Percentiles rank a stretch among this genome's conserved stretches.
These are phyloP conservation scores for Tipula vernalis DNA, from an alignment of 2,888 invertebrate species.

Conservation along the genomic window DNA sequence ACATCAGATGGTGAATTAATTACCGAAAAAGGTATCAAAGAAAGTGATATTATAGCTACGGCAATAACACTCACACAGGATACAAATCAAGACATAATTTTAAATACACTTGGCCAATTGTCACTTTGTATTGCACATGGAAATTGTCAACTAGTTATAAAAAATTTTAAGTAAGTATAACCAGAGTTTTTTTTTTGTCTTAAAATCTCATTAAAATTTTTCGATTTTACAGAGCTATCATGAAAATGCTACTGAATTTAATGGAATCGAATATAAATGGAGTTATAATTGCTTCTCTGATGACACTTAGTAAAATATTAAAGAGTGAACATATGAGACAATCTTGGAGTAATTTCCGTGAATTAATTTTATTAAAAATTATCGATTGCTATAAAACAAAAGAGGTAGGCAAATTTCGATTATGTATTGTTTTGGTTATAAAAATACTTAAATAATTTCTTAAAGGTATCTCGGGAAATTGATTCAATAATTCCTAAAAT, in stretches of 20 bases:
- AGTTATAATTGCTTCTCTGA: constrained; percentile 63
- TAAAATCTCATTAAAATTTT: neutral
- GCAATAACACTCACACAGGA: constrained; percentile 31
- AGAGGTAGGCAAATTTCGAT: constrained; percentile 35
- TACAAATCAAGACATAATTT: constrained; percentile 27
- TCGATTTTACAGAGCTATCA: constrained; percentile 41
- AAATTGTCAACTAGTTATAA: constrained; percentile 38
- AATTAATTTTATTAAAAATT: constrained; percentile 79
- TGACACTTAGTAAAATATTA: constrained; percentile 74
- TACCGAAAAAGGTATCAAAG: constrained; percentile 37
- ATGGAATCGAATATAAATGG: constrained; percentile 42
- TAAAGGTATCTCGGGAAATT: constrained; percentile 65
- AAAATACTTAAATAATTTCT: neutral
- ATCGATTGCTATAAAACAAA: constrained; percentile 72
- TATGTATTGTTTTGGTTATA: neutral
- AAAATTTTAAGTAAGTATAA: constrained; percentile 36
- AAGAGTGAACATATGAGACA: constrained; percentile 60
- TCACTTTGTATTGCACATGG: constrained; percentile 38
- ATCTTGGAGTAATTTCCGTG: constrained; percentile 79
- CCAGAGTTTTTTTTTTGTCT: neutral
- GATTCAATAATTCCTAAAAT: constrained; percentile 67
- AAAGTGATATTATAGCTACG: constrained; percentile 37
- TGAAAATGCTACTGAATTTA: constrained; percentile 67
- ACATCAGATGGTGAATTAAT: constrained; percentile 46
- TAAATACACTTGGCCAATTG: constrained; percentile 36